Conservation (phyloP, 2,888 invertebrate species). For the Scaptomyza flava region DNA sequence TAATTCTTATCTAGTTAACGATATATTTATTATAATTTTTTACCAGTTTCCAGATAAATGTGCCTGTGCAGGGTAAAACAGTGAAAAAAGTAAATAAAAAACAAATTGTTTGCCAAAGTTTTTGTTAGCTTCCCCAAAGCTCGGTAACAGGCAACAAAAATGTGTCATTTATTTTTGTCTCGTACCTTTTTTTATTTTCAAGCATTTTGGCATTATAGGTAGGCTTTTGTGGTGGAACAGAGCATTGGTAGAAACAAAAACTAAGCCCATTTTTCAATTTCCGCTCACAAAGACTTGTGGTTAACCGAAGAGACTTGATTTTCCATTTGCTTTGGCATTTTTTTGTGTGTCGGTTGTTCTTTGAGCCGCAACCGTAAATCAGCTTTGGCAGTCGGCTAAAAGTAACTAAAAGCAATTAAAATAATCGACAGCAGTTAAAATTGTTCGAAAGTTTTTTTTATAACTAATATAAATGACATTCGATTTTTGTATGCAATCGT, state of each 20-base stretch:
- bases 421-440: background rate
- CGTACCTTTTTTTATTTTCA: conserved; percentile 1
- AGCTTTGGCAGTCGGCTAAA: conserved; percentile 13
- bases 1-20: too few relatives aligned
- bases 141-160: conserved; percentile 1
- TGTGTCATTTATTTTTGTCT: conserved; percentile 4
- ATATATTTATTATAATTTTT: background rate
- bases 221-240: conserved; percentile 59
- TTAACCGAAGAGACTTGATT: conserved; percentile 34
- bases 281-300: conserved; percentile 66
- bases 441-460: conserved; percentile 10
- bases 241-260: conserved; percentile 30
- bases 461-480: conserved; percentile 28
- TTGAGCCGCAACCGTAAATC: conserved; percentile 18
- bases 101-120: conserved; percentile 50
- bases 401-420: conserved; percentile 24
- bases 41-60: background rate
- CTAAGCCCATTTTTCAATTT: conserved; percentile 74
- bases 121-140: conserved; percentile 7
- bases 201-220: background rate
- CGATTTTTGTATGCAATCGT: conserved; percentile 30
- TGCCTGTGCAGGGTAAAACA: conserved; percentile 14
- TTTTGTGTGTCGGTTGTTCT: background rate
- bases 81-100: conserved; percentile 40
- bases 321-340: conserved; percentile 11